These are phyloP conservation scores for Serrognathus titanus DNA, from an alignment of 2,888 invertebrate species.

Conservation along the genomic window DNA sequence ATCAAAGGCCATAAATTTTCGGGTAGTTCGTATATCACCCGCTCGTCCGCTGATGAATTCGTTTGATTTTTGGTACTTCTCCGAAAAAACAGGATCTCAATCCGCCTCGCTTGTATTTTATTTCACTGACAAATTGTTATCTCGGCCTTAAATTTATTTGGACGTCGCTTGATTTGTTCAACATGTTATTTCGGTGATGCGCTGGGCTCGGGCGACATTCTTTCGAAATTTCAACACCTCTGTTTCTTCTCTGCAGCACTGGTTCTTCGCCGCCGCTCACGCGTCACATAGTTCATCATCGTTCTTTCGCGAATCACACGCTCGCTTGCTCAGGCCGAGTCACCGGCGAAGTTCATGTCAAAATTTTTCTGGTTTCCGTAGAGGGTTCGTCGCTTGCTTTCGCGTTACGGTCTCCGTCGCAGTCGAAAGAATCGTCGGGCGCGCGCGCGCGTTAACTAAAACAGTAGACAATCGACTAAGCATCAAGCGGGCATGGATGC, in stretches of 20 bases:
- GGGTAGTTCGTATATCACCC: constrained; percentile 3
- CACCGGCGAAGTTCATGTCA: background rate
- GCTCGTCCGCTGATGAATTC: constrained; percentile 15
- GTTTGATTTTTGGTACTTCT: constrained; percentile 29
- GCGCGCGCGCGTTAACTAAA: constrained; percentile 60
- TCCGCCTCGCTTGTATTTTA: constrained; percentile 15
- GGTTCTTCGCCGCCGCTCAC: too few species aligned
- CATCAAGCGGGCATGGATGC: constrained; percentile 39
- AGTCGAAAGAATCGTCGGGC: constrained; percentile 43
- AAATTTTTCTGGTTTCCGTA: constrained; percentile 3
- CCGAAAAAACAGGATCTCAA: constrained; percentile 6
- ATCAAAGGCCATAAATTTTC: constrained; percentile 6
- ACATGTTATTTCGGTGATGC: constrained; percentile 21
- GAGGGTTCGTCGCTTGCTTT: constrained; percentile 25
- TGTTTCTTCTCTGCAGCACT: constrained; percentile 2
- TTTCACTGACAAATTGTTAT: constrained; percentile 24
- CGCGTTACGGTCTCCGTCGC: constrained; percentile 24
- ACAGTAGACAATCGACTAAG: constrained; percentile 53
- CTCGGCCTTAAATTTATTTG: constrained; percentile 22
- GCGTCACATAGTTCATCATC: background rate
- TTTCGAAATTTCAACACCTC: constrained; percentile 13
- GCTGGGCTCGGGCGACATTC: constrained; percentile 17
- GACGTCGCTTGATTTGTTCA: constrained; percentile 20
- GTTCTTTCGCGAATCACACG: background rate
- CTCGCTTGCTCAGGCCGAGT: background rate